Evolutionary conservation across 2,113 vertebrate species (phyloP).

Genomic region (Lichenostomus cassidix): DNA sequence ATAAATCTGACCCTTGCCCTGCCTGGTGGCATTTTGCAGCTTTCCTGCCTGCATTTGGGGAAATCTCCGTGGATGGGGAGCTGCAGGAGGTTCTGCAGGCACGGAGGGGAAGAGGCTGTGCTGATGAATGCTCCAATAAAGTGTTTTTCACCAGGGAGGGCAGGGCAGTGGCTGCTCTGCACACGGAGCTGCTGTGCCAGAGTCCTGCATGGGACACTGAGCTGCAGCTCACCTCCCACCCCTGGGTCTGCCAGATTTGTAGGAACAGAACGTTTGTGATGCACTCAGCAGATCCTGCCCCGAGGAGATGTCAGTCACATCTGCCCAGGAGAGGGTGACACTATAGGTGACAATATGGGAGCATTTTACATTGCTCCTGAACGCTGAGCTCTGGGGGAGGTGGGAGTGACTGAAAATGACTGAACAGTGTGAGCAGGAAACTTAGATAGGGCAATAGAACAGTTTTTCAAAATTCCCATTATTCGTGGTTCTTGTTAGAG

Average conservation of each 20-base stretch:
- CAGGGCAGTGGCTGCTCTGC: no score
- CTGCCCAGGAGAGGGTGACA: background rate
- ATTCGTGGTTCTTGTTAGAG: background rate
- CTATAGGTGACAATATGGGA: accelerated
- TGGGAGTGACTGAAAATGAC: background rate
- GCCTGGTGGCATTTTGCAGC: no score
- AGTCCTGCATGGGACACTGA: accelerated
- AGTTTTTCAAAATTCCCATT: accelerated
- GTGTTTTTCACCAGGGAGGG: accelerated
- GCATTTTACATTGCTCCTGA: background rate
- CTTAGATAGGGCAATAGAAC: background rate
- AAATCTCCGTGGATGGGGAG: no score
- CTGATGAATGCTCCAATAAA: background rate
- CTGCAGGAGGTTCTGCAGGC: background rate
- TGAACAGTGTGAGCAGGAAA: background rate
- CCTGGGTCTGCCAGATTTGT: accelerated
- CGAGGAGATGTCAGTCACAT: background rate
- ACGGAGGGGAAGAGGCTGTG: accelerated
- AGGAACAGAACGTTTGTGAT: accelerated
- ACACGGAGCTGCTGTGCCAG: accelerated
- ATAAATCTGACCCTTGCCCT: background rate
- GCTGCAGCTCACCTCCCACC: accelerated
- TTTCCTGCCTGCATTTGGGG: accelerated
- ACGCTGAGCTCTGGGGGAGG: accelerated
- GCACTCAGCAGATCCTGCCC: background rate